phyloP scores from a whole-genome alignment of 2,888 invertebrate species.

The Latrodectus hesperus region DNA sequence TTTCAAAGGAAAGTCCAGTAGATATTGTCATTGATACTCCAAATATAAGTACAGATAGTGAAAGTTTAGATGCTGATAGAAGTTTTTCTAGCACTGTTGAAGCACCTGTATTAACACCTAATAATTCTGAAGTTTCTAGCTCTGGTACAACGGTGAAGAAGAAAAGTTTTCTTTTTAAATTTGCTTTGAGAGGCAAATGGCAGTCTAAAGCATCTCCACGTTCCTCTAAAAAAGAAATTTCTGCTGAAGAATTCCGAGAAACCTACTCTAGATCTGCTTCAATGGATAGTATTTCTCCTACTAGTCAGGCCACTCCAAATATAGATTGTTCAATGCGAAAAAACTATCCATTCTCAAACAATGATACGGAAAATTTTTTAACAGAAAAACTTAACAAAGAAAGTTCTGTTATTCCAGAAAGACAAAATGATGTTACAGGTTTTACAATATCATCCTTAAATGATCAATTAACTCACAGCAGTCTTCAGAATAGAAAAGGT shows the following conservation, averaged over 20 bases:
- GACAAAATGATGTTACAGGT: conserved; percentile 20
- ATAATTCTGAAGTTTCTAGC: conserved; percentile 33
- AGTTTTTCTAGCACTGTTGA: conserved; percentile 61
- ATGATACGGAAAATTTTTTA: conserved; percentile 39
- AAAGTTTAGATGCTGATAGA: conserved; percentile 60
- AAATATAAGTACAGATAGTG: conserved; percentile 64
- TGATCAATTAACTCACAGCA: conserved; percentile 35
- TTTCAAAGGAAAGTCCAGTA: conserved; percentile 25
- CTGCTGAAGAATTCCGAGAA: conserved; percentile 72
- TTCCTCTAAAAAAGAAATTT: conserved; percentile 71
- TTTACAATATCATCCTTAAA: conserved; percentile 43
- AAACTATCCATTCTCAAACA: conserved; percentile 34
- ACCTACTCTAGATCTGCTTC: conserved; percentile 70
- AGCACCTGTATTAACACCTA: conserved; percentile 13
- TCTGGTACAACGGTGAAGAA: conserved; percentile 69
- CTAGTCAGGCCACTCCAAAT: conserved; percentile 55
- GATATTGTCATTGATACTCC: conserved; percentile 48
- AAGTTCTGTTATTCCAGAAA: conserved; percentile 23
- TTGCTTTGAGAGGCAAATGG: conserved; percentile 72
- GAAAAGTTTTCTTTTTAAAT: conserved; percentile 72
- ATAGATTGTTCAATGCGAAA: conserved; percentile 32
- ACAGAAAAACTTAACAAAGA: conserved; percentile 25
- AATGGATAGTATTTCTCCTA: conserved; percentile 29
- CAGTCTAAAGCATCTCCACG: conserved; percentile 72
- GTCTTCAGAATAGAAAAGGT: conserved; percentile 19